Evolutionary conservation across 2,888 invertebrate species (phyloP).

Genomic region (Harmothoe impar): DNA sequence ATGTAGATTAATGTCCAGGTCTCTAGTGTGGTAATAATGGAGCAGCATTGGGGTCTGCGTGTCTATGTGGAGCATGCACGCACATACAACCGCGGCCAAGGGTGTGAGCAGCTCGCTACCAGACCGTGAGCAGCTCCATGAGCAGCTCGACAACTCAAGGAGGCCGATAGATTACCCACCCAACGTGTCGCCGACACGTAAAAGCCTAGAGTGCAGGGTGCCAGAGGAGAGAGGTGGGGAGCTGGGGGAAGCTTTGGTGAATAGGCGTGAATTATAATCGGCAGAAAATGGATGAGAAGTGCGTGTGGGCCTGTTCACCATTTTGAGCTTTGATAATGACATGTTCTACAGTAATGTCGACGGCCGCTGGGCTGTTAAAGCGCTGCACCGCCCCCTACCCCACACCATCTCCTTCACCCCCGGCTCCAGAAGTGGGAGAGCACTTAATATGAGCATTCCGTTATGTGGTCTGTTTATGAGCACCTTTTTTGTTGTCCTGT

Average conservation of each 20-base stretch:
- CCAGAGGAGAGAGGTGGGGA: neutral
- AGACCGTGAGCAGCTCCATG: no score
- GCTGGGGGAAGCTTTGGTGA: conserved; percentile 16
- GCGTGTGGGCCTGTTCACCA: conserved; percentile 13
- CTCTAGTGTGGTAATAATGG: neutral
- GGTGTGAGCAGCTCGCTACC: neutral
- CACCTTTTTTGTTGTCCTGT: neutral
- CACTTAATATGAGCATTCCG: conserved; percentile 57
- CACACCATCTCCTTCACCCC: no score
- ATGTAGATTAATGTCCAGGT: neutral
- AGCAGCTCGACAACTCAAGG: conserved; percentile 24
- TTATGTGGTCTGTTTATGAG: conserved; percentile 35
- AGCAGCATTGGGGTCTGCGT: neutral
- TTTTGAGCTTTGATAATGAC: conserved; percentile 14
- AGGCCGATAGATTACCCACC: conserved; percentile 4
- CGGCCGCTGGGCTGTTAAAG: no score
- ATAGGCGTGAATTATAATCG: conserved; percentile 60
- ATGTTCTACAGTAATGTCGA: no score
- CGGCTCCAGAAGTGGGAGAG: neutral
- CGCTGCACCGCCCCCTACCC: neutral
- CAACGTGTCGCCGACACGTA: conserved; percentile 17
- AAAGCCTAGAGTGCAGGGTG: neutral
- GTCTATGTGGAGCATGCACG: neutral
- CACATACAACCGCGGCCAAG: neutral
- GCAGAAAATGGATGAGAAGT: conserved; percentile 45